Base-by-base conservation (phyloP, 2,113 vertebrate species). In the Grantiella picta region DNA sequence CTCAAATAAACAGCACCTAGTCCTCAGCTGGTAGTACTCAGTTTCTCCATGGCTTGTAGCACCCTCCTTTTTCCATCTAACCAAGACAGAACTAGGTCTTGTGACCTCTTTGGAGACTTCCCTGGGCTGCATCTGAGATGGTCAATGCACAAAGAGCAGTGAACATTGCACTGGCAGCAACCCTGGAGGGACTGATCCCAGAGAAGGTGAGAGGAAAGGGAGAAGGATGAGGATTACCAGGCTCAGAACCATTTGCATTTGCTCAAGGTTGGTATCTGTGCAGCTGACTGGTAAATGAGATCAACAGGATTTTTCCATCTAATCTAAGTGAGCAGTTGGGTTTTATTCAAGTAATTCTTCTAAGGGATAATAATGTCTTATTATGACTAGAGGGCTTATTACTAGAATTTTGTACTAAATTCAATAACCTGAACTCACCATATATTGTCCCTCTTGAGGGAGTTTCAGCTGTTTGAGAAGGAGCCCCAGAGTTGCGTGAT, bases 281-380 rank as follows among this genome's bases (percentile, higher is more conserved):
- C 25, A 40, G 52, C 77, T 78, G 42, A 42, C 64, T 50, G 65
- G 33, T 33, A 84, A 68, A 4, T 33, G 33, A 78, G 36, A 70
- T 78, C 68, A 87, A 82, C 45, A 64, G 29, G 56, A 68, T 84
- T 94, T 78, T 90, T 92, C 80, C 64, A 59, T 68, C 44, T 88
- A 75, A 33, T 59, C 90, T 50, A 68, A 89, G 63, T 2, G 6
- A 94, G 76, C 47, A 84, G 59, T 85, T 95, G 93, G 82, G 91
- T 89, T 96, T 90, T 83, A 63, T 80, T 95, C 87, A 95, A 92
- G 57, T 71, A 57, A 87, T 88, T 95, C 63, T 94, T 96, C 86
- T 91, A 90, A 91, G 81, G 59, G 59, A 93, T 85, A 92, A 84
- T 91, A 94, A 92, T 78, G 72, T 56, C 56, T 71, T 95, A 76